Percentiles rank a stretch among this genome's conserved stretches.
These are phyloP conservation scores for Montipora capricornis DNA, from an alignment of 64 coral and sea anemone species.

Conservation along the genomic window DNA sequence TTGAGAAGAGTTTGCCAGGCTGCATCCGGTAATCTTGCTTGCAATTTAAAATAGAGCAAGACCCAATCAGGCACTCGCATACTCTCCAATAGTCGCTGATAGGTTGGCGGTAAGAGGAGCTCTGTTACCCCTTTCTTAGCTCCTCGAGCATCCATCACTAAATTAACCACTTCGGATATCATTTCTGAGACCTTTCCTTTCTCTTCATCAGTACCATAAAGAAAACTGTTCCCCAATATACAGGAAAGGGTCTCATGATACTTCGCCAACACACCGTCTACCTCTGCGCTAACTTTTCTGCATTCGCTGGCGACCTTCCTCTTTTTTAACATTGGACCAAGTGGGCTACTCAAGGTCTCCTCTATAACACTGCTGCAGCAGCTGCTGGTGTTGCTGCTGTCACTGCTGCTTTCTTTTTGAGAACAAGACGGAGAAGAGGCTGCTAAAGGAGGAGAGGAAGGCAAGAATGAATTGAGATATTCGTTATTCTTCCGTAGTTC, in stretches of 20 bases:
- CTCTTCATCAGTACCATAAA: constrained; percentile 4
- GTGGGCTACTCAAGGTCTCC: constrained; percentile 16
- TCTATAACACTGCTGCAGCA: constrained; percentile 42
- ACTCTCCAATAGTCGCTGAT: background rate
- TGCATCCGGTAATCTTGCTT: constrained; percentile 36
- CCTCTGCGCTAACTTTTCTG: background rate
- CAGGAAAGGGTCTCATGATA: constrained; percentile 32
- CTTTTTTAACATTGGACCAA: constrained; percentile 55
- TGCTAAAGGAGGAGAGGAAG: constrained; percentile 7
- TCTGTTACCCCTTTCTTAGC: background rate
- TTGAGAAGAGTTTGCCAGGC: constrained; percentile 45
- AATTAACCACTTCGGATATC: background rate
- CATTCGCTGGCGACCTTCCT: constrained; percentile 28
- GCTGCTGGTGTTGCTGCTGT: background rate
- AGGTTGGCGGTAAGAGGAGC: background rate
- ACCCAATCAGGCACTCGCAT: constrained; percentile 52
- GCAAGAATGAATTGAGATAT: background rate
- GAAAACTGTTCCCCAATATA: constrained; percentile 53
- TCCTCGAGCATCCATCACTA: constrained; percentile 23
- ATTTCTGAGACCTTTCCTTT: constrained; percentile 10
- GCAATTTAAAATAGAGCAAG: constrained; percentile 30
- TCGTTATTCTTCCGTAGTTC: background rate
- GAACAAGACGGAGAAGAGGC: background rate
- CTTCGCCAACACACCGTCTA: constrained; percentile 39
- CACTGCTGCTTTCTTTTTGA: background rate